phyloP scores from a whole-genome alignment of 1,140 invertebrate genomes.

The Pogonomyrmex barbatus region DNA sequence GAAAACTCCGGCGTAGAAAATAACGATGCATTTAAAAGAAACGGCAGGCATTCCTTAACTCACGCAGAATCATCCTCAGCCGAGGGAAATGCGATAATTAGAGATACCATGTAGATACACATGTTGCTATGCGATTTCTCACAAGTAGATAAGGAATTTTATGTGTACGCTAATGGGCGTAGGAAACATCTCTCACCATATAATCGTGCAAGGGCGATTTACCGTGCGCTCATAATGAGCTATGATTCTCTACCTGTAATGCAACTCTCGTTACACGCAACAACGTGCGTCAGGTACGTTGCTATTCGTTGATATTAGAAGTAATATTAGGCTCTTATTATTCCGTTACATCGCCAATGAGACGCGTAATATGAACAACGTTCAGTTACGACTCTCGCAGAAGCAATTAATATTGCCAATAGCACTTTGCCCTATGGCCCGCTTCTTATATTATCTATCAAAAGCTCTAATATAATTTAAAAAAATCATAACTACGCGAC shows the following conservation, averaged over 20 bases:
- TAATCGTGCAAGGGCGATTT: conserved; percentile 60
- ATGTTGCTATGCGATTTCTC: conserved; percentile 55
- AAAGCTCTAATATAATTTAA: not conserved
- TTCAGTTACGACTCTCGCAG: conserved; percentile 13
- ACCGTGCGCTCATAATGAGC: conserved; percentile 58
- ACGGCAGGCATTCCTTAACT: conserved; percentile 36
- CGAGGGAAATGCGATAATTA: conserved; percentile 58
- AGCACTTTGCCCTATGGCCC: not conserved
- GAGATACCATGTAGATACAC: conserved; percentile 58
- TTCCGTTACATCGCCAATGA: conserved; percentile 52
- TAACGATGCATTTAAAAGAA: conserved; percentile 30
- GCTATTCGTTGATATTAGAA: conserved; percentile 53
- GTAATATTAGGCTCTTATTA: conserved; percentile 47
- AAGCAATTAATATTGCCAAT: conserved; percentile 43
- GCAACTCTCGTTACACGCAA: conserved; percentile 63
- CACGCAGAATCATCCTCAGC: conserved; percentile 27
- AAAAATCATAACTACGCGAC: not conserved
- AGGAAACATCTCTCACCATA: conserved; percentile 60
- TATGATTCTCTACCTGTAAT: conserved; percentile 59
- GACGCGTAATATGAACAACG: conserved; percentile 53
- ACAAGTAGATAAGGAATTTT: conserved; percentile 57
- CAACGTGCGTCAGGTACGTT: conserved; percentile 13
- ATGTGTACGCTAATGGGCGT: conserved; percentile 59
- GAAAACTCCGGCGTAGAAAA: conserved; percentile 3
- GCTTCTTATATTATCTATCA: not conserved